Base-by-base conservation (phyloP, 2,113 vertebrate genomes). In the Mormyrus lacerda region DNA sequence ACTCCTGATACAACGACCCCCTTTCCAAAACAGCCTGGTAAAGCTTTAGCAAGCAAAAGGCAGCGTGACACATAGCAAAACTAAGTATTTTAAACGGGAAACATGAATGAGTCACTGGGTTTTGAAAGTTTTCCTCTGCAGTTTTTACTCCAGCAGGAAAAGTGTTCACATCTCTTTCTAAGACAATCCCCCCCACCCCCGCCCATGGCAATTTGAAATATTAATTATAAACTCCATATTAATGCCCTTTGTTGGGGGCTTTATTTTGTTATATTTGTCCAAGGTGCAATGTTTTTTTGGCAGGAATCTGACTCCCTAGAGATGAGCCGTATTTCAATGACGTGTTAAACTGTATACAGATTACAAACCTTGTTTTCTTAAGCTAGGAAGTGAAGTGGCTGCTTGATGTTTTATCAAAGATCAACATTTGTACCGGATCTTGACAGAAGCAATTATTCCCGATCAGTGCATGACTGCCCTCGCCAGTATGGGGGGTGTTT, bases 371-470 rank as follows among this genome's bases (percentile, higher is more conserved):
- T 24, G 9, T 45, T 39, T 10, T 87, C 35, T 42, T 85, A 76
- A 79, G 44, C 42, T 17, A 53, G 24, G 89, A 84, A 84, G 69
- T 51, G 48, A 58, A 87, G 82, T 51, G 51, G 13, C 27, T 87
- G 47, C 53, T 61, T 58, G 48, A 65, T 53, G 87, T 90, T 91
- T 90, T 88, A 85, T 92, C 89, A 85, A 58, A 92, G 89, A 89
- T 91, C 89, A 86, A 89, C 83, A 51, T 73, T 53, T 9, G 88
- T 88, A 87, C 42, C 50, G 51, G 73, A 48, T 89, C 89, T 88
- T 89, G 85, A 91, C 89, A 91, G 91, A 93, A 91, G 90, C 92
- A 91, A 92, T 94, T 92, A 92, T 92, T 92, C 89, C 92, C 88
- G 91, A 89, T 93, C 88, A 92, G 89, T 85, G 90, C n/a, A 88